These are phyloP conservation scores for Perca flavescens DNA, from an alignment of 2,113 vertebrate genomes.

Conservation along the genomic window DNA sequence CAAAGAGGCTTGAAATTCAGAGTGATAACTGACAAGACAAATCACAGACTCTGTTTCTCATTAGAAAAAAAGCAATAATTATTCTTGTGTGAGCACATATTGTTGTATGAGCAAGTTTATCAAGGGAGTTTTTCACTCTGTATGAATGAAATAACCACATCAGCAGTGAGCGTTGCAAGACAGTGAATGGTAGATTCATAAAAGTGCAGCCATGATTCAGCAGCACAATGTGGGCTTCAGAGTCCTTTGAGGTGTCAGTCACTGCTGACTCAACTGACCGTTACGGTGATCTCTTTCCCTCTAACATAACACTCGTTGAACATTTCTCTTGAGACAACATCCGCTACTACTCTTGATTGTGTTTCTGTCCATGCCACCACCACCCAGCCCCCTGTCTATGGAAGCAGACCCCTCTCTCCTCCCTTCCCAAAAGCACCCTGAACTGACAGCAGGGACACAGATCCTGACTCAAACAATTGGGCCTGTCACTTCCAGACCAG, in stretches of 20 bases:
- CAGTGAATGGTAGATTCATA: neutral
- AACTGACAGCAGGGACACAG: constrained; percentile 64
- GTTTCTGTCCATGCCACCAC: neutral
- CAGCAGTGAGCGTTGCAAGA: neutral
- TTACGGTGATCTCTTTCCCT: neutral
- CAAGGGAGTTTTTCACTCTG: neutral
- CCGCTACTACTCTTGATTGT: neutral
- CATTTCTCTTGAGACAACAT: constrained; percentile 1
- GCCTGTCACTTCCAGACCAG: constrained; percentile 74
- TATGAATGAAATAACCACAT: neutral
- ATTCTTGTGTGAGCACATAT: neutral
- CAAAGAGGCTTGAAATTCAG: constrained; percentile 5
- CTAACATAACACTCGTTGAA: constrained; percentile 21
- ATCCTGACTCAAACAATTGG: constrained; percentile 71
- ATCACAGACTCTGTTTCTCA: neutral
- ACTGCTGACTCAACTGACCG: neutral
- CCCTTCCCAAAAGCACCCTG: constrained; percentile 34
- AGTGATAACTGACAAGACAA: neutral
- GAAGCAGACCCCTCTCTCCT: constrained; percentile 8
- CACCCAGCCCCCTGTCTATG: neutral
- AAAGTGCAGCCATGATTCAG: constrained; percentile 13
- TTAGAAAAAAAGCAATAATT: neutral
- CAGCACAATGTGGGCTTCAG: neutral
- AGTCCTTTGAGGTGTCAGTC: neutral
- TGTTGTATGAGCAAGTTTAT: neutral